These are phyloP conservation scores for Varanus komodoensis DNA, from an alignment of 2,113 vertebrate species.

Conservation along the genomic window DNA sequence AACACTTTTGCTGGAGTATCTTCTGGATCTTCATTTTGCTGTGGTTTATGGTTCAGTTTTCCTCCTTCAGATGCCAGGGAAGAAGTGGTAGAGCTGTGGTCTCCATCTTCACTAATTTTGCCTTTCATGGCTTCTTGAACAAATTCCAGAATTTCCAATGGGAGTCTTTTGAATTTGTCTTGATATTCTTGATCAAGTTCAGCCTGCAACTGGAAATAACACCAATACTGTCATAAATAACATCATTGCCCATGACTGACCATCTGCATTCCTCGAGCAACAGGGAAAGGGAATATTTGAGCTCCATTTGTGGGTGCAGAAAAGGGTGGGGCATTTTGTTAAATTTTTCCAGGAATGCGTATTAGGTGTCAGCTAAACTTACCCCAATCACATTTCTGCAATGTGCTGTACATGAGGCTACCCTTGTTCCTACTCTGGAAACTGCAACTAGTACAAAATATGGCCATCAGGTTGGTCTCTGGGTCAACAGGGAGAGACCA, in stretches of 20 bases:
- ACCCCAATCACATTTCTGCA: neutral
- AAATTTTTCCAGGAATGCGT: neutral
- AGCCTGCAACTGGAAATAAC: slow-evolving; percentile 86
- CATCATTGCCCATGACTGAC: neutral
- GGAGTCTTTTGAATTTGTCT: slow-evolving; percentile 97
- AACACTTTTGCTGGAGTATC: slow-evolving; percentile 87
- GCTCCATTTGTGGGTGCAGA: neutral
- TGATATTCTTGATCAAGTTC: slow-evolving; percentile 98
- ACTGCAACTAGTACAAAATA: too few species aligned
- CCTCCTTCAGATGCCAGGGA: slow-evolving; percentile 78
- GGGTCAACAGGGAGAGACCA: too few species aligned
- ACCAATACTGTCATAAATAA: slow-evolving; percentile 56
- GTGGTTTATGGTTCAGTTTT: slow-evolving; percentile 86
- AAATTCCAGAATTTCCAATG: slow-evolving; percentile 97
- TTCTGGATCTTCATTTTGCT: slow-evolving; percentile 86
- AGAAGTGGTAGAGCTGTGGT: slow-evolving; percentile 77
- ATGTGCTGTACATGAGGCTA: too few species aligned
- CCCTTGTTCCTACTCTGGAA: too few species aligned
- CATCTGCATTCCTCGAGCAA: neutral
- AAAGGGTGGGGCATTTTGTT: neutral
- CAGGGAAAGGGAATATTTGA: neutral
- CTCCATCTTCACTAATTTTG: slow-evolving; percentile 84
- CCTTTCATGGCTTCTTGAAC: slow-evolving; percentile 96
- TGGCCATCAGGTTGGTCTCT: too few species aligned
- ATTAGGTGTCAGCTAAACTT: neutral